Evolutionary conservation across 2,888 invertebrate species (phyloP).

Genomic region (Morinoia aosen): DNA sequence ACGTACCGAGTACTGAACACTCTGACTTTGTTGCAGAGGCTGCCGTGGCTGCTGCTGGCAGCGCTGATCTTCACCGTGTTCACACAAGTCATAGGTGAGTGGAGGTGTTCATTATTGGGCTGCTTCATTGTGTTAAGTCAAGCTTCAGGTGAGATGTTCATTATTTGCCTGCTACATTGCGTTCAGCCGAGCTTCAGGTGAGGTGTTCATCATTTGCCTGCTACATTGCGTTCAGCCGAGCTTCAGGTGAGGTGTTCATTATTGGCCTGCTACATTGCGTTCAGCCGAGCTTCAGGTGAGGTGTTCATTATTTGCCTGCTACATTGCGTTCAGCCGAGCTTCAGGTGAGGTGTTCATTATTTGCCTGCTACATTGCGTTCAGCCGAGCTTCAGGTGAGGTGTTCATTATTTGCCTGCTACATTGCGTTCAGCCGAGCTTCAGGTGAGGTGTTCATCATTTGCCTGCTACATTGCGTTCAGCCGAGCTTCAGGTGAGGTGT

Average conservation of each 20-base stretch:
- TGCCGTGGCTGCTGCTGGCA: conserved; percentile 13
- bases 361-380: too few relatives aligned
- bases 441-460: neutral
- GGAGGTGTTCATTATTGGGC: neutral
- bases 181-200: neutral
- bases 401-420: too few relatives aligned
- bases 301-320: neutral
- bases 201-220: neutral
- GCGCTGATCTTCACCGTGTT: neutral
- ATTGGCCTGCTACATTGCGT: neutral
- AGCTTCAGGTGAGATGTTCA: neutral
- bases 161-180: neutral
- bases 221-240: neutral
- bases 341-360: too few relatives aligned
- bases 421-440: too few relatives aligned
- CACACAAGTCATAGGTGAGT: neutral
- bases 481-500: neutral
- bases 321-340: neutral
- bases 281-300: neutral
- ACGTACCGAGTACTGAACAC: neutral
- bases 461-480: neutral
- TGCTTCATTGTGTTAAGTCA: neutral
- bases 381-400: too few relatives aligned
- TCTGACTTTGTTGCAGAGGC: conserved; percentile 11
- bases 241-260: neutral